Percentiles rank a stretch among this genome's conserved stretches.
Conservation (phyloP, 2,113 vertebrate genomes). For the Willisornis vidua region DNA sequence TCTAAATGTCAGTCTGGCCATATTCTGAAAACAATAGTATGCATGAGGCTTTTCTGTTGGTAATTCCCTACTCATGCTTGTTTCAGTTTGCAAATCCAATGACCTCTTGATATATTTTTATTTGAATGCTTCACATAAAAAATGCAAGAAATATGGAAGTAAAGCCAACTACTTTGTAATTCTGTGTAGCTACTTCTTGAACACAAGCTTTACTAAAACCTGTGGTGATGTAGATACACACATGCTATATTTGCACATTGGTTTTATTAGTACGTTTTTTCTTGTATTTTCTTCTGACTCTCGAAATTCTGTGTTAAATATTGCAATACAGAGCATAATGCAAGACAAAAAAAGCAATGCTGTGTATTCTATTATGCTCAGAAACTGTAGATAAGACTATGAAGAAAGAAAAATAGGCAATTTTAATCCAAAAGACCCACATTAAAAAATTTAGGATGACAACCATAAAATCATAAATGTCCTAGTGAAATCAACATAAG, state of each 20-base stretch:
- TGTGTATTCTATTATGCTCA: not conserved
- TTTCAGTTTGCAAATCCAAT: not conserved
- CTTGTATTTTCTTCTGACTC: not conserved
- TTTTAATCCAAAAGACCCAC: not conserved
- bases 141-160: not conserved
- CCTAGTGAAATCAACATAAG: not conserved
- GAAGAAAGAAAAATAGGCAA: not conserved
- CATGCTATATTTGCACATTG: not conserved
- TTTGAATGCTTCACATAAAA: not conserved
- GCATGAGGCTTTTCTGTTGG: not conserved
- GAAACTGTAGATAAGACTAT: not conserved
- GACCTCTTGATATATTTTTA: not conserved
- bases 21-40: not conserved
- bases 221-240: not conserved
- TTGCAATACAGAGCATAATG: not conserved
- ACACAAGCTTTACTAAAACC: not conserved
- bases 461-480: not conserved
- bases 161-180: not conserved
- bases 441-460: not conserved
- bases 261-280: not conserved
- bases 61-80: not conserved
- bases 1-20: not conserved
- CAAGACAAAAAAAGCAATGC: not conserved
- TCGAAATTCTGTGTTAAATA: not conserved
- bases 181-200: not conserved